A percentile compares a stretch with the other conserved stretches of the same genome.
Evolutionary conservation across 2,888 invertebrate species (phyloP).

Genomic region (Polyommatus iphigenia): DNA sequence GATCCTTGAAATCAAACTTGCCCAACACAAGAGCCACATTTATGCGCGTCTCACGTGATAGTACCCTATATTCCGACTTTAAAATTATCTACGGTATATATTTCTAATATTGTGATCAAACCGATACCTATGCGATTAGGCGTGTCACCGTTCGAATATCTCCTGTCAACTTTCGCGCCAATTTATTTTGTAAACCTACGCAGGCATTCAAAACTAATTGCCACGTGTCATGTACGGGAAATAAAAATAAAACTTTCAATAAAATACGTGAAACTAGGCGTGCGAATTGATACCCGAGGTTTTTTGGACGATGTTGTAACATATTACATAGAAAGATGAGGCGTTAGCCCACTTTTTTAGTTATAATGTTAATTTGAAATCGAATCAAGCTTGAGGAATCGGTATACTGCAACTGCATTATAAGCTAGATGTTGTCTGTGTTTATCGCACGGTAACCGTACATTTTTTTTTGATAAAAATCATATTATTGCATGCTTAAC

Average conservation of each 20-base stretch:
- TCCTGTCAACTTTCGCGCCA: slow-evolving; percentile 8
- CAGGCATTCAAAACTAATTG: slow-evolving; percentile 16
- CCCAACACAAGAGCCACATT: too few species aligned
- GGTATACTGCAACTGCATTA: too few species aligned
- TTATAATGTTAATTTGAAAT: too few species aligned
- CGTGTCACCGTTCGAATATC: slow-evolving; percentile 16
- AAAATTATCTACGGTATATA: too few species aligned
- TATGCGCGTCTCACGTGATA: too few species aligned
- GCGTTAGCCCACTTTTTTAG: too few species aligned
- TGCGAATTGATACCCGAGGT: neutral
- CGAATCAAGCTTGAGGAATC: neutral
- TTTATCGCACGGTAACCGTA: too few species aligned
- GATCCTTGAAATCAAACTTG: too few species aligned
- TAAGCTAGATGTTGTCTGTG: too few species aligned
- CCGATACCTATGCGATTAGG: slow-evolving; percentile 18
- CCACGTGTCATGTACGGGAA: slow-evolving; percentile 9
- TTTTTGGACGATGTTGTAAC: neutral
- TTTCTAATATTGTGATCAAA: neutral
- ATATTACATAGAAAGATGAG: neutral
- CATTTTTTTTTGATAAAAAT: too few species aligned
- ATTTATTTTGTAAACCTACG: slow-evolving; percentile 12
- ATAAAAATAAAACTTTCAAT: slow-evolving; percentile 18
- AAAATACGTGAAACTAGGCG: slow-evolving; percentile 20
- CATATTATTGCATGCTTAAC: too few species aligned
- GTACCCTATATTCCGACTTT: too few species aligned